Evolutionary conservation across 2,113 vertebrate genomes (phyloP), one percentile per base, ranked within the genome.

Genomic region (Mastomys natalensis): DNA sequence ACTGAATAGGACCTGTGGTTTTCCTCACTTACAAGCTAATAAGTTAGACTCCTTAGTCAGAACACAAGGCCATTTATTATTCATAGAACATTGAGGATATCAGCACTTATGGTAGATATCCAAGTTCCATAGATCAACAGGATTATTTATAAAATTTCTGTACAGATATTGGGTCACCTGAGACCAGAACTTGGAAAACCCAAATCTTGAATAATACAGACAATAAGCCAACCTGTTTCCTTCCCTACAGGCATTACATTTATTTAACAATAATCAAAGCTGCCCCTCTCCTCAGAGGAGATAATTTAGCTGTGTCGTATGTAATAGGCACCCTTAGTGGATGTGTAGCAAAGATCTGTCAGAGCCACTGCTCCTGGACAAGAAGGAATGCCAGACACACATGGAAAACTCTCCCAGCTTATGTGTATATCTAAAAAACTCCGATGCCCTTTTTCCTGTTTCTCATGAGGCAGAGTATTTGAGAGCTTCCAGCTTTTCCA

Each of bases 181-280:
- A 19, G 10, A 90, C 34, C 16, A 12, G 86, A 84, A 11, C 7
- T 31, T 76, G 45, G 78, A 40, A 53, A 95, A 91, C 26, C 58
- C 62, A 72, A 45, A 78, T 94, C 21, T 80, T 95, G 89, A 89
- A 86, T 84, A 64, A 53, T 43, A 86, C 77, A 29, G n/a, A 91
- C 51, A 64, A 24, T 66, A 90, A 96, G 5, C 17, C 45, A 87
- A 34, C 2, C 51, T 84, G 51, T 58, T 91, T 37, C 55, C 31
- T 78, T 85, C 43, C 26, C 15, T n/a, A 9, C 1, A 78, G 37
- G 58, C 29, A 82, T 34, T 76, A 43, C 43, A n/a, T 80, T 85
- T 77, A 53, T 3, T 72, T 24, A 26, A 34, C 29, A 66, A 60
- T 76, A 58, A 94, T 87, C 37, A 94, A 81, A 45, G 26, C 8